phyloP scores from a whole-genome alignment of 2,797 vertebrate species.

The Anguilla obscura region DNA sequence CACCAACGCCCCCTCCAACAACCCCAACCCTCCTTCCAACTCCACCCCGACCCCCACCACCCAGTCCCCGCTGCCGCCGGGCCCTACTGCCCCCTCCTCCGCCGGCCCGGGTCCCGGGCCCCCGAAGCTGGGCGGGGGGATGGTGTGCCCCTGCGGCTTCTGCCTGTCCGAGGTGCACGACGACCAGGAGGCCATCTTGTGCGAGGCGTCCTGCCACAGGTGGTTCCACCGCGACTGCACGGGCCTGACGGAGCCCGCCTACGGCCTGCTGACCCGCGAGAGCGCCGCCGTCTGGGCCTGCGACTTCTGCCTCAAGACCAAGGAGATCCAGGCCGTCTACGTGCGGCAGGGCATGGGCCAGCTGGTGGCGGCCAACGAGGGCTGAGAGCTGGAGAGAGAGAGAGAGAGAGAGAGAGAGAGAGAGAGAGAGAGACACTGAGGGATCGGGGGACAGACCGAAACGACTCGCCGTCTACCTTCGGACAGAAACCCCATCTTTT shows the following conservation, averaged over 20 bases:
- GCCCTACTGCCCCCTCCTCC: constrained; percentile 64
- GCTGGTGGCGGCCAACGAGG: constrained; percentile 91
- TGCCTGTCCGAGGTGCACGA: constrained; percentile 93
- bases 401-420: not conserved
- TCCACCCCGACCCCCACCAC: constrained; percentile 76
- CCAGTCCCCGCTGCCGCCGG: constrained; percentile 73
- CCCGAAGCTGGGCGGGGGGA: constrained; percentile 73
- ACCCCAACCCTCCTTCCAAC: constrained; percentile 81
- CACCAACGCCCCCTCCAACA: constrained; percentile 80
- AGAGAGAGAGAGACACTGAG: not conserved
- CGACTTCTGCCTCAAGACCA: constrained; percentile 96
- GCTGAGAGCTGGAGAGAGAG: constrained; percentile 68
- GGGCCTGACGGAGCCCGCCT: constrained; percentile 92
- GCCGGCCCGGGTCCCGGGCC: constrained; percentile 70
- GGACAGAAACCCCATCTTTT: not conserved
- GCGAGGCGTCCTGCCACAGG: constrained; percentile 95
- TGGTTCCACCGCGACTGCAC: constrained; percentile 99
- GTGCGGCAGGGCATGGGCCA: constrained; percentile 93
- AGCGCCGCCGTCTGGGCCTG: constrained; percentile 95
- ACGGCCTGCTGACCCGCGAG: constrained; percentile 92
- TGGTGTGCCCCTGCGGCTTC: constrained; percentile 86
- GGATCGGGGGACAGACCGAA: constrained; percentile 1
- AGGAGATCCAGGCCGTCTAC: constrained; percentile 97
- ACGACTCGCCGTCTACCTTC: not conserved
- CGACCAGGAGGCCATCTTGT: constrained; percentile 95